Conservation (phyloP, 2,797 vertebrate species). For the Clangula hyemalis region DNA sequence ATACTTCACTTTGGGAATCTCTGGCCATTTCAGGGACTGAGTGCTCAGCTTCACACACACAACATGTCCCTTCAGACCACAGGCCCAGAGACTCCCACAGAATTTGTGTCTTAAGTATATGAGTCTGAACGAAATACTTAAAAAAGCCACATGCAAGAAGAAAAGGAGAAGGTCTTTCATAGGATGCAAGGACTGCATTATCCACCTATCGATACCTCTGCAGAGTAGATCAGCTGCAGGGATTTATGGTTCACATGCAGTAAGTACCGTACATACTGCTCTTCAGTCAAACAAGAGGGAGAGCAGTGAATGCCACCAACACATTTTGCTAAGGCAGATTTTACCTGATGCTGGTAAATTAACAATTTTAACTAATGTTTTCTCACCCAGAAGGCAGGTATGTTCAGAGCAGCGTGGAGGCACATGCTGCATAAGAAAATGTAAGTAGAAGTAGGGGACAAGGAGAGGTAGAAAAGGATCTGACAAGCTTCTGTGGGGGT, state of each 20-base stretch:
- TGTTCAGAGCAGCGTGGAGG: not conserved
- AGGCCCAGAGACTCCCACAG: not conserved
- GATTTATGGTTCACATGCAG: not conserved
- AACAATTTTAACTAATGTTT: not conserved
- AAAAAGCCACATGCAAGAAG: not conserved
- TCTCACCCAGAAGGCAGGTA: not conserved
- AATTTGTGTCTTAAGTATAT: not conserved
- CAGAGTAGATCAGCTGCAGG: not conserved
- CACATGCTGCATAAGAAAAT: not conserved
- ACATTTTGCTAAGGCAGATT: not conserved
- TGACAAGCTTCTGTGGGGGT: not conserved
- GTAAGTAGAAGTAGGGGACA: not conserved
- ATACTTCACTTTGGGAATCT: conserved; percentile 49
- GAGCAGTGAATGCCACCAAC: not conserved
- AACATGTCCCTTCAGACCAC: not conserved
- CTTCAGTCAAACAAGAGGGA: not conserved
- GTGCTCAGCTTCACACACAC: not conserved
- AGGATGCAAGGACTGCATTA: not conserved
- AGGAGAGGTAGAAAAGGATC: not conserved
- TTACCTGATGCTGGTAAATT: not conserved
- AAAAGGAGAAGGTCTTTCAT: not conserved
- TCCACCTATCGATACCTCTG: not conserved
- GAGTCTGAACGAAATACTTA: not conserved
- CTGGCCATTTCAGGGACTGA: not conserved
- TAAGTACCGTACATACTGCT: accelerated